Base-by-base conservation (phyloP, 2,113 vertebrate genomes). In the Proteles cristata region DNA sequence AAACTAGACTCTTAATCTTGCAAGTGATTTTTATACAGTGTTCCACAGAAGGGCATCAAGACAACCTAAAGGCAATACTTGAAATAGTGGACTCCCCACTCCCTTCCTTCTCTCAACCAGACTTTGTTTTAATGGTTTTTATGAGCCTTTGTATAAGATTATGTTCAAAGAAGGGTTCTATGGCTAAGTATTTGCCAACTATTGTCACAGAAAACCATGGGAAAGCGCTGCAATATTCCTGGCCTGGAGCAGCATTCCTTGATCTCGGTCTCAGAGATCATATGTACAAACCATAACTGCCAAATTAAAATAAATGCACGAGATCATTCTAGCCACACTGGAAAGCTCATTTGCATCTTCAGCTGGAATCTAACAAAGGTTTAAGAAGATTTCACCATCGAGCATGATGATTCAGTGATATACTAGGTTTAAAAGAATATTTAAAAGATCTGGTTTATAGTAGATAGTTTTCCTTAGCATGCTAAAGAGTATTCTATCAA, bases 61-160 rank as follows among this genome's bases (percentile, higher is more conserved):
- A 73, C 28, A 48, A 23, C n/a, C 79, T 65, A 6, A 26, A 33
- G 68, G 5, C 1, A 65, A 83, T 53, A n/a, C 33, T 39, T 66
- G 63, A 92, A 61, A 48, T 73, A 71, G 12, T 31, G 26, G 66
- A 88, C 76, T 85, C 39, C 68, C 39, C 79, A 69, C 76, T 16
- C 63, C 10, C 58, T 74, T 61, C 48, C 39, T 91, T 90, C 87
- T 96, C 92, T 90, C 66, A 87, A 71, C 15, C 65, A 87, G 80
- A 96, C 69, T 85, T 88, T 83, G 25, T 82, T 87, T 92, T 83
- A 96, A 92, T 86, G 25, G 95, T 97, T 91, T 93, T 86, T 82
- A 65, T 55, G 55, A 88, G 53, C 17, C 82, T 97, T 95, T 96
- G 39, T 55, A 17, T 63, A 66, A 90, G 73, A 93, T 8, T 87